Percentiles rank a stretch among this genome's conserved stretches.
phyloP scores from a whole-genome alignment of 2,888 invertebrate species.

The Molorchus minor region DNA sequence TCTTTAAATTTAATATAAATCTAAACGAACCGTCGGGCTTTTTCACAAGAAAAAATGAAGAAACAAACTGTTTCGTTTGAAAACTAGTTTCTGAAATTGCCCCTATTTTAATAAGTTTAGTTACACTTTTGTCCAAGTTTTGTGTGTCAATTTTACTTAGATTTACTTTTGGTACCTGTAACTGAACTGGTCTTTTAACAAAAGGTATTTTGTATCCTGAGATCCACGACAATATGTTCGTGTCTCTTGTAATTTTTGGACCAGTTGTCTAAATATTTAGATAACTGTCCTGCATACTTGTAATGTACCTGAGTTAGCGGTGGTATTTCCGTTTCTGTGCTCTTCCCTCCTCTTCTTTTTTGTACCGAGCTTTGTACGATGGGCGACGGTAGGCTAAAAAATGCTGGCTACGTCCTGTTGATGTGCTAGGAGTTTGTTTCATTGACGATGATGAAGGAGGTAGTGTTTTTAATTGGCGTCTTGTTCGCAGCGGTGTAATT shows the following conservation, averaged over 20 bases:
- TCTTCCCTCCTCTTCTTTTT: slow-evolving; percentile 1
- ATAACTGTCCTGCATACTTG: neutral
- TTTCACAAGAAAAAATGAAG: neutral
- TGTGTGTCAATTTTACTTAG: neutral
- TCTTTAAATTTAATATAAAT: slow-evolving; percentile 9
- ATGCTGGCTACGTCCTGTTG: neutral
- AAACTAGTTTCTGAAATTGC: neutral
- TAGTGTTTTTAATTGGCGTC: too few relatives aligned
- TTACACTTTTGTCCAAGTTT: neutral
- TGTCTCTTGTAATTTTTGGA: neutral
- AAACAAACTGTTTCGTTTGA: neutral
- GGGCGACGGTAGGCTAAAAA: slow-evolving; percentile 11
- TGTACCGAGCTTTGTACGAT: neutral
- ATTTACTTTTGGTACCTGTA: neutral
- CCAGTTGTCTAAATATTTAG: neutral
- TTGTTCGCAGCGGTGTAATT: slow-evolving; percentile 13
- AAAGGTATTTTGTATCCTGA: neutral
- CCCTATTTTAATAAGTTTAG: neutral
- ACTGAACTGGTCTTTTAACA: neutral
- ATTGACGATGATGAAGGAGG: too few relatives aligned
- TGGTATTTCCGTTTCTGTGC: neutral
- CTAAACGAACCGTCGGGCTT: neutral
- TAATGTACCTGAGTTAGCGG: neutral
- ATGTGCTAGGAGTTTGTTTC: too few relatives aligned
- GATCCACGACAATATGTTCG: neutral